Base-by-base conservation (phyloP, 1,140 invertebrate species). In the Linepithema humile region DNA sequence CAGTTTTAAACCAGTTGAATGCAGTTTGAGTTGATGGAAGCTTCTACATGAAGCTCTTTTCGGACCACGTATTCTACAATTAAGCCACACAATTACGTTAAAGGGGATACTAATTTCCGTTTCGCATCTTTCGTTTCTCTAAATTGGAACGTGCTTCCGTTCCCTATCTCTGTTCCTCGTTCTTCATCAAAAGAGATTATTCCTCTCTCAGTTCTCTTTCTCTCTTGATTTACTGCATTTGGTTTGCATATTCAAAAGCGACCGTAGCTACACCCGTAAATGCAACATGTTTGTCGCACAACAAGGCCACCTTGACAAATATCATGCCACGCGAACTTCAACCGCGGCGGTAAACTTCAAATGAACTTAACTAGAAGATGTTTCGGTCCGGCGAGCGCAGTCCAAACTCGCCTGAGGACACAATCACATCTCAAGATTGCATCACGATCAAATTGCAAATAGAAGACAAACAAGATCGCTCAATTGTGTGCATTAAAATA, bases 271-370 rank as follows among this genome's bases (percentile, higher is more conserved):
- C n/a, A 43, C 2, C n/a, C 4, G 5, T 26, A 50, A 40, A 65
- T 50, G 65, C 53, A 70, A 77, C 38, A 20, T 67, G 35, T 57
- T 75, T 57, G 17, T 60, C 26, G 15, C 15, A 12, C 43, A 40
- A 45, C 85, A 78, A 86, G 57, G 72, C 29, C 59, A 57, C 29
- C n/a, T 40, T 73, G 50, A 62, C 55, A 45, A 77, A 35, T 20
- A 53, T 53, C 59, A n/a, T 3, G 9, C 10, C 3, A 20, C 1
- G n/a, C 32, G 12, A 26, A 15, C 55, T 67, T 38, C 17, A 69
- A 7, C 43, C n/a, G n/a, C n/a, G n/a, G n/a, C 2, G 12, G 5
- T 20, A 29, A 78, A 59, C 38, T 38, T 65, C 4, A 2, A 77
- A 26, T 77, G 7, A 23, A 77, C 7, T 35, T 38, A 60, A 74